phyloP scores from a whole-genome alignment of 1,140 invertebrate species.

The Dolichoris vasculosae region DNA sequence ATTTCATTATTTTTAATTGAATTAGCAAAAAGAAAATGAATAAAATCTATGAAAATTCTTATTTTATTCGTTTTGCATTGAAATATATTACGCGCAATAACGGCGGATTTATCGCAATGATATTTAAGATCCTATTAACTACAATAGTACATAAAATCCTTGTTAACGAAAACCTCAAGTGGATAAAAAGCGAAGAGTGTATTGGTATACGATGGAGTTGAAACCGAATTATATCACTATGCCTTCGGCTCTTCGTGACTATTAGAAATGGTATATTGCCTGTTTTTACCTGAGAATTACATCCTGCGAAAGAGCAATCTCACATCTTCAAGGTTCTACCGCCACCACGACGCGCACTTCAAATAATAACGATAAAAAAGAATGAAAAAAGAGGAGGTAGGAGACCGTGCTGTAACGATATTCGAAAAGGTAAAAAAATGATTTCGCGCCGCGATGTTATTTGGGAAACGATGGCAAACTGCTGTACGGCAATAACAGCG shows the following conservation, averaged over 20 bases:
- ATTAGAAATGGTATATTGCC: constrained; percentile 3
- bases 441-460: neutral
- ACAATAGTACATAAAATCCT: neutral
- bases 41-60: neutral
- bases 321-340: neutral
- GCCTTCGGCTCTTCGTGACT: neutral
- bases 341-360: neutral
- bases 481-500: constrained; percentile 15
- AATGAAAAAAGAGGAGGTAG: neutral
- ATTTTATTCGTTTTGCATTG: neutral
- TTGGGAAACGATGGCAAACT: constrained; percentile 38
- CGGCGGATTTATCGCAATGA: neutral
- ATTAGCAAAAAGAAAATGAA: neutral
- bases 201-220: neutral
- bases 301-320: neutral
- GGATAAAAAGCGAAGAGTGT: neutral
- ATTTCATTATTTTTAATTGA: neutral
- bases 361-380: neutral
- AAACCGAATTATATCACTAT: neutral
- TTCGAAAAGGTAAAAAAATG: neutral
- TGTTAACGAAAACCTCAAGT: neutral
- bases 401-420: too few relatives aligned
- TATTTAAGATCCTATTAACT: neutral
- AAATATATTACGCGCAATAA: neutral
- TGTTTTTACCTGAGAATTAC: neutral